Evolutionary conservation across 2,797 vertebrate genomes (phyloP).

Genomic region (Semotilus atromaculatus): DNA sequence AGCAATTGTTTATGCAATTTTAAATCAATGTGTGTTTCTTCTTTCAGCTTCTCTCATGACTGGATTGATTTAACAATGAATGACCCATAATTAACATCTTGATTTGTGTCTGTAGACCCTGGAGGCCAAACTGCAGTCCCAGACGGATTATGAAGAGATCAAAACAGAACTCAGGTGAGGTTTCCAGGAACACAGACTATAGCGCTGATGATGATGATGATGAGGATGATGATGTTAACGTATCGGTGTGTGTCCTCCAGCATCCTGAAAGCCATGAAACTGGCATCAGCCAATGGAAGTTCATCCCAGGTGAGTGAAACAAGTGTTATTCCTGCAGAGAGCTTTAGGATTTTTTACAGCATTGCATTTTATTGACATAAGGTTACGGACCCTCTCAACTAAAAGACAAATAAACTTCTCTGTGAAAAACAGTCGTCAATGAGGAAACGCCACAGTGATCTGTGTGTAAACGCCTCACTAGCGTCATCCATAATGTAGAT

Average conservation of each 20-base stretch:
- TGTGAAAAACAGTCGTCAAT: conserved; percentile 56
- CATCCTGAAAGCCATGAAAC: conserved; percentile 95
- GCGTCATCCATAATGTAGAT: conserved; percentile 66
- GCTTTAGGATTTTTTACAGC: conserved; percentile 12
- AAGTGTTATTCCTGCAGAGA: conserved; percentile 1
- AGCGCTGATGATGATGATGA: not conserved
- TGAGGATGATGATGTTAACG: conserved; percentile 2
- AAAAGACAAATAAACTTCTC: conserved; percentile 31
- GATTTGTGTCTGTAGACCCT: conserved; percentile 81
- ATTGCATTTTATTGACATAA: conserved; percentile 27
- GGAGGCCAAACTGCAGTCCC: conserved; percentile 93
- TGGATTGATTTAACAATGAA: not conserved
- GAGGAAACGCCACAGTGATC: conserved; percentile 62
- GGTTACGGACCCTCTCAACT: conserved; percentile 38
- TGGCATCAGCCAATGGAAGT: conserved; percentile 86
- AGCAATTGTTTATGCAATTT: no score
- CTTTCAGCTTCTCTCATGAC: not conserved
- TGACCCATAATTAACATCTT: not conserved
- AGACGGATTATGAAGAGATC: conserved; percentile 96
- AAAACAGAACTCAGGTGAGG: conserved; percentile 96
- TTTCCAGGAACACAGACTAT: not conserved
- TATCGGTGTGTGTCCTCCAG: conserved; percentile 68
- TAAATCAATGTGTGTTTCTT: not conserved
- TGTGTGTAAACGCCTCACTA: conserved; percentile 61
- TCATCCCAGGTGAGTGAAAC: conserved; percentile 86